Conservation (phyloP, 2,888 invertebrate species). For the Morinoia aosen region DNA sequence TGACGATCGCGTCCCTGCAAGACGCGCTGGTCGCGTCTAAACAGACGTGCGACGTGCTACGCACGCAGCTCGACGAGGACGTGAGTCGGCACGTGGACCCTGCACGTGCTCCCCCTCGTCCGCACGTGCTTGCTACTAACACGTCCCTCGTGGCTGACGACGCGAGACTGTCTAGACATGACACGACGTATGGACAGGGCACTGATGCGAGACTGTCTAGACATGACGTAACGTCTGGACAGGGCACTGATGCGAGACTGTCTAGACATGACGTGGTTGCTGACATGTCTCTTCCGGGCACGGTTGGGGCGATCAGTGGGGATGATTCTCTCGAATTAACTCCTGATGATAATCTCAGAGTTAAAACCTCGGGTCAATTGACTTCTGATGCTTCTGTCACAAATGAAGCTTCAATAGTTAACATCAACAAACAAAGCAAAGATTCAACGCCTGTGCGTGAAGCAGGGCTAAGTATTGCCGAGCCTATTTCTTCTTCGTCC, state of each 20-base stretch:
- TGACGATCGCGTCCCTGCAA: slow-evolving; percentile 64
- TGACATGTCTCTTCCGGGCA: too few relatives aligned
- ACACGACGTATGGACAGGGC: not conserved
- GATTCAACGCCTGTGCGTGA: not conserved
- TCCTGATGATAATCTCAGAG: not conserved
- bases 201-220: not conserved
- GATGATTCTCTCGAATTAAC: not conserved
- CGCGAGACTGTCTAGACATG: not conserved
- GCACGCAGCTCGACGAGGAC: slow-evolving; percentile 53
- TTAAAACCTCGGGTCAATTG: not conserved
- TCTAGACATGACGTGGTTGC: too few relatives aligned
- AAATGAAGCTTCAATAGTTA: not conserved
- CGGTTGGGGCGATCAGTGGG: too few relatives aligned
- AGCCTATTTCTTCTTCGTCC: not conserved
- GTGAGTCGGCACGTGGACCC: slow-evolving; percentile 48
- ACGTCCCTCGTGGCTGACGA: not conserved
- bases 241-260: not conserved
- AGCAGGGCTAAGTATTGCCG: not conserved
- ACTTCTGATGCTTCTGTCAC: not conserved
- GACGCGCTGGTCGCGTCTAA: slow-evolving; percentile 65
- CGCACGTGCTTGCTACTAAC: slow-evolving; percentile 31
- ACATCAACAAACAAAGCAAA: not conserved
- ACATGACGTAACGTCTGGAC: not conserved
- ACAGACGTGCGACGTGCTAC: slow-evolving; percentile 61
- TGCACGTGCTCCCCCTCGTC: not conserved